Percentiles rank a stretch among this genome's conserved stretches.
Evolutionary conservation across 2,888 invertebrate species (phyloP).

Genomic region (Lottia gigantea): DNA sequence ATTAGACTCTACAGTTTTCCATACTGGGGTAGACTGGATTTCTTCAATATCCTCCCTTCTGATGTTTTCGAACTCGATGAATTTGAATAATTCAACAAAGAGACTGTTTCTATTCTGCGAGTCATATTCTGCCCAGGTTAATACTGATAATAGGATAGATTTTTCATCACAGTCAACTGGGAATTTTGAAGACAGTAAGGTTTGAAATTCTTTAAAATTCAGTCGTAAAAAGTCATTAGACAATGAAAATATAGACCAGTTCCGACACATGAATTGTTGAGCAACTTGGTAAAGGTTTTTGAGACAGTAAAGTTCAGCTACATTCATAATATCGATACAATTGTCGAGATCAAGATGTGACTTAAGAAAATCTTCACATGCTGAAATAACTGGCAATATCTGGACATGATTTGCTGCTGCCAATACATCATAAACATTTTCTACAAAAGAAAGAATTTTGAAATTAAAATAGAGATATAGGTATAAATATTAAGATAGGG

Average conservation of each 20-base stretch:
- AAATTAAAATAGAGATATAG: too few species aligned
- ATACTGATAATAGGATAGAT: conserved; percentile 73
- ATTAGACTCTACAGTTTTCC: conserved; percentile 12
- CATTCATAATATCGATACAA: conserved; percentile 78
- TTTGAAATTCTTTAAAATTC: conserved; percentile 74
- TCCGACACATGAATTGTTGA: conserved; percentile 76
- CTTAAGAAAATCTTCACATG: conserved; percentile 77
- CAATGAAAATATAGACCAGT: conserved; percentile 74
- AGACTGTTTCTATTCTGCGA: conserved; percentile 64
- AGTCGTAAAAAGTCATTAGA: conserved; percentile 75
- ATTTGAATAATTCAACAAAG: conserved; percentile 69
- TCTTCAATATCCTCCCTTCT: conserved; percentile 29
- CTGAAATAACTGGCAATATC: conserved; percentile 76
- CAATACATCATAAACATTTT: conserved; percentile 77
- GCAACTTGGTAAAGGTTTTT: conserved; percentile 73
- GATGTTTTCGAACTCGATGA: conserved; percentile 71
- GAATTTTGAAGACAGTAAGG: conserved; percentile 75
- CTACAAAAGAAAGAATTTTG: conserved; percentile 35
- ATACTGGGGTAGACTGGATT: conserved; percentile 8
- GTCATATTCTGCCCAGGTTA: conserved; percentile 74
- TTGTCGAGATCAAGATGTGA: conserved; percentile 78
- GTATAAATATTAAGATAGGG: too few species aligned
- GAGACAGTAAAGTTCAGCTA: conserved; percentile 78
- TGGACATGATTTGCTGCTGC: conserved; percentile 79
- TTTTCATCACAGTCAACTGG: conserved; percentile 78